Percentiles rank a stretch among this genome's conserved stretches.
Evolutionary conservation across 2,888 invertebrate species (phyloP).

Genomic region (Ochropleura leucogaster): DNA sequence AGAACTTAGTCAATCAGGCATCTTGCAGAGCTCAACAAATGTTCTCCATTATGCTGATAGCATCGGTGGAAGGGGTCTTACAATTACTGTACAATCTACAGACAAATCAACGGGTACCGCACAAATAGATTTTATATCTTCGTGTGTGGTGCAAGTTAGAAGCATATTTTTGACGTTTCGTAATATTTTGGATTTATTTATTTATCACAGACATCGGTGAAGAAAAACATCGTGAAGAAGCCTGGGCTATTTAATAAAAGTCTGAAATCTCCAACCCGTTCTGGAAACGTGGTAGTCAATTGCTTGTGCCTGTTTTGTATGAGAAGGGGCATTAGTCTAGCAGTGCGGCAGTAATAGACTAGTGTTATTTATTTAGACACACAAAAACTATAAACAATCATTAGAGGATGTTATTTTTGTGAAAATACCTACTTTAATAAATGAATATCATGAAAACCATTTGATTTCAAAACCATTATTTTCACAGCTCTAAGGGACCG

Average conservation of each 20-base stretch:
- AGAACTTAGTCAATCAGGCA: constrained; percentile 76
- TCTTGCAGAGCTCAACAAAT: constrained; percentile 72
- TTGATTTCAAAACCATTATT: no score
- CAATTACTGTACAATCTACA: constrained; percentile 79
- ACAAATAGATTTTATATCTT: constrained; percentile 85
- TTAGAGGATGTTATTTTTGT: not conserved
- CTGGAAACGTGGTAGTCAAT: no score
- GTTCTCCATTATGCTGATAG: constrained; percentile 78
- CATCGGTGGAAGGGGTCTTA: constrained; percentile 73
- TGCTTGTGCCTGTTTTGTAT: no score
- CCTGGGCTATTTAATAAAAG: no score
- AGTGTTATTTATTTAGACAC: no score
- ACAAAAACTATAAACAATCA: no score
- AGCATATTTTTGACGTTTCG: not conserved
- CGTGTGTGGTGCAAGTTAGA: constrained; percentile 64
- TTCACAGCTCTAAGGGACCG: no score
- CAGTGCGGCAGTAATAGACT: no score
- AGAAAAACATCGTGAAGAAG: no score
- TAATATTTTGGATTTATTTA: not conserved
- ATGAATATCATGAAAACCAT: not conserved
- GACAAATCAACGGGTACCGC: constrained; percentile 82
- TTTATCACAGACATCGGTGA: no score
- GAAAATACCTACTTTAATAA: not conserved
- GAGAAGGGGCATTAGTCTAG: no score
- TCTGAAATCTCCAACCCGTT: no score